phyloP scores from a whole-genome alignment of 2,888 invertebrate genomes.

The Abscondita cerata region DNA sequence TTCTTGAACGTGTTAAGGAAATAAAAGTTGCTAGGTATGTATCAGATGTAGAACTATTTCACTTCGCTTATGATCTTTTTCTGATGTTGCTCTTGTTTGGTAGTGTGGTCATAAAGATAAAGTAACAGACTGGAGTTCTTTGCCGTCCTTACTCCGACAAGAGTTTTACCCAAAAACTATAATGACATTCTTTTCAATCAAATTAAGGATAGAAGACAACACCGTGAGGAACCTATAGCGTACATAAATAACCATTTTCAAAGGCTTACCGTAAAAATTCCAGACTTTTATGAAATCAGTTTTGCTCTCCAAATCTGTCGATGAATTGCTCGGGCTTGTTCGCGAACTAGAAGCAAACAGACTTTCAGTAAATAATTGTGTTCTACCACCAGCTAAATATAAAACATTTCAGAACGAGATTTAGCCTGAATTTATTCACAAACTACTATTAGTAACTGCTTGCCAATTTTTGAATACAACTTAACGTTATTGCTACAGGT shows the following conservation, averaged over 20 bases:
- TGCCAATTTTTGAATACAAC: not conserved
- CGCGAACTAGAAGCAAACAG: not conserved
- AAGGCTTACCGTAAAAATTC: not conserved
- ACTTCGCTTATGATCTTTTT: not conserved
- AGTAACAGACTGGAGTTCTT: not conserved
- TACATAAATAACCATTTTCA: not conserved
- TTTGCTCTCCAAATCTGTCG: not conserved
- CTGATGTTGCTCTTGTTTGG: not conserved
- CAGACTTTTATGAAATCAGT: not conserved
- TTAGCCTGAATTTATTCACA: not conserved
- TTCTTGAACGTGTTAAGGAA: not conserved
- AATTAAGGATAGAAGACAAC: not conserved
- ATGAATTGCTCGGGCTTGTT: not conserved
- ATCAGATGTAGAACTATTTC: not conserved
- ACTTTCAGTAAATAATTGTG: not conserved
- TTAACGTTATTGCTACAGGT: not conserved
- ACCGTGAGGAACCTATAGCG: not conserved
- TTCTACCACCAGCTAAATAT: not conserved
- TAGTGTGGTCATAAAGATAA: not conserved
- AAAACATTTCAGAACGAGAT: slow-evolving; percentile 1
- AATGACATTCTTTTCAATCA: not conserved
- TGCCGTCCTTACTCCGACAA: not conserved
- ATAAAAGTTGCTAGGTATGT: not conserved
- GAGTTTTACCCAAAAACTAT: not conserved
- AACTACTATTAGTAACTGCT: not conserved